Conservation (phyloP, 1,140 invertebrate genomes). For the Oryctes rhinoceros region DNA sequence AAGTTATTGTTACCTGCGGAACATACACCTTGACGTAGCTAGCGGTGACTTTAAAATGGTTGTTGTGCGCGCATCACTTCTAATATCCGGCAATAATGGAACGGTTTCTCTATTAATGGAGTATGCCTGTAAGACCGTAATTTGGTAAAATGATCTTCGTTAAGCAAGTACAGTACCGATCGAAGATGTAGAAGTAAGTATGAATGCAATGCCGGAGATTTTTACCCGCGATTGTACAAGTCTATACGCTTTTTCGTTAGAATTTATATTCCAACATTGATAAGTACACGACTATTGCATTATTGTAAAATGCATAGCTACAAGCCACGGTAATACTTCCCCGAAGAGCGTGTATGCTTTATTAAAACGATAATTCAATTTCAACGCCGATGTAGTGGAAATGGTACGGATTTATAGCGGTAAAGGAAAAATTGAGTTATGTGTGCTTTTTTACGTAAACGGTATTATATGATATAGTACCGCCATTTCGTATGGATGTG, state of each 20-base stretch:
- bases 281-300: conserved; percentile 34
- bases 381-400: neutral
- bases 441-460: neutral
- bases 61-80: neutral
- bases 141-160: neutral
- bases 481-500: neutral
- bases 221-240: neutral
- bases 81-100: neutral
- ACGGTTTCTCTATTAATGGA: neutral
- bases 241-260: neutral
- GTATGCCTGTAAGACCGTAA: neutral
- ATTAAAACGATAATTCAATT: conserved; percentile 32
- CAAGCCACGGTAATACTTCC: neutral
- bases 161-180: no score
- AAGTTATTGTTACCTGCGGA: neutral
- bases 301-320: neutral
- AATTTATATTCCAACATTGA: neutral
- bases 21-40: neutral
- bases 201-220: no score
- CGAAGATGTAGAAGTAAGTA: no score
- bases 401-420: neutral
- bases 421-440: neutral
- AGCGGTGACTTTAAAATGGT: neutral
- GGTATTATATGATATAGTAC: neutral
- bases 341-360: neutral